Base-by-base conservation (phyloP, 2,113 vertebrate genomes). In the Podiceps cristatus region DNA sequence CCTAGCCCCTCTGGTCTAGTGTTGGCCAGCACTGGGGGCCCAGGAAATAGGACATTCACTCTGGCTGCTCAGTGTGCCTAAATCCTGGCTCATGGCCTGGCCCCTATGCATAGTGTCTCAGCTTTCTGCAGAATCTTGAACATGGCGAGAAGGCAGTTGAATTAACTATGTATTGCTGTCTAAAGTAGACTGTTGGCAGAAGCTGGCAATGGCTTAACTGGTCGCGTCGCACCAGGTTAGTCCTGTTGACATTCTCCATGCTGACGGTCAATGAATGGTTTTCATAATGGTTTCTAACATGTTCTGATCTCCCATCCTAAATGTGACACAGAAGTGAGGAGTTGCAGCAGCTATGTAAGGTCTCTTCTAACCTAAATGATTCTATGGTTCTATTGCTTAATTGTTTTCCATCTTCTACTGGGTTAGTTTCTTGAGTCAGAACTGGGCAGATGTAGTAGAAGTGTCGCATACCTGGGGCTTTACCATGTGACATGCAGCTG, bases 91-190 rank as follows among this genome's bases (percentile, higher is more conserved):
- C 20, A 18, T 62, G 16, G 13, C 52, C 25, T 72, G 58, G 49
- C 18, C 33, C 24, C 16, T 33, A 10, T 3, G 18, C 15, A 2
- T 10, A 50, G 37, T 18, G 28, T 37, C 8, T 45, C 25, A 52
- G 7, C 49, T 76, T 67, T 68, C 53, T 69, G 19, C 31, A 64
- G 37, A 37, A 59, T n/a, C 22, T 63, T 42, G 18, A 35, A 17
- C 5, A 4, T 2, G 8, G 24, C 0, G 1, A 35, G 16, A 40
- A 11, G 17, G 13, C 25, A 67, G 27, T 9, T 68, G 25, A 66
- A 82, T 67, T 8, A 44, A 47, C 2, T 14, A 16, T 19, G 4
- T 13, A 12, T 72, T 72, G 5, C 23, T 76, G 75, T 79, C 25
- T 91, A 9, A 78, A 72, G 40, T 5, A 28, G 42, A 31, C n/a